phyloP scores from a whole-genome alignment of 2,888 invertebrate genomes.

The Tipula lateralis region DNA sequence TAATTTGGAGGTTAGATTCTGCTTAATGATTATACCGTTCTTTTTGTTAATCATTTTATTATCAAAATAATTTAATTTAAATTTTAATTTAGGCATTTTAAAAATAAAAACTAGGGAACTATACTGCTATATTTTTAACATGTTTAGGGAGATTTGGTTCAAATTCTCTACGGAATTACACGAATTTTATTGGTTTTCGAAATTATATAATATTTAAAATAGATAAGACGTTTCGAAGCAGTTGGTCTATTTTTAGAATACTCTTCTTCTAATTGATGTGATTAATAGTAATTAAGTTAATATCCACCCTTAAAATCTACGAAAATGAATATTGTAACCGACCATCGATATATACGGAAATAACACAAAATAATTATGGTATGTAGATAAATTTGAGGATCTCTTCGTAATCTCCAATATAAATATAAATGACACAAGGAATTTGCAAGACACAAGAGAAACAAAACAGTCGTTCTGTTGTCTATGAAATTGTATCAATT shows the following conservation, averaged over 20 bases:
- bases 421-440: not conserved
- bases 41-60: not conserved
- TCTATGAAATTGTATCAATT: not conserved
- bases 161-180: not conserved
- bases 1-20: not conserved
- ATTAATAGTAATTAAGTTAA: not conserved
- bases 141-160: not conserved
- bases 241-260: not conserved
- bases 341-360: not conserved
- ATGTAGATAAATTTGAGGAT: not conserved
- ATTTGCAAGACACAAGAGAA: not conserved
- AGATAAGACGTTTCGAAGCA: not conserved
- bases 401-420: not conserved
- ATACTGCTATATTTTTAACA: not conserved
- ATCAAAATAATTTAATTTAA: not conserved
- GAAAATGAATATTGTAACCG: not conserved
- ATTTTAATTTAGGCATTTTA: not conserved
- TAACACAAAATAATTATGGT: not conserved
- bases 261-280: not conserved
- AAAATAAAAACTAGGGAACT: not conserved
- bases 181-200: not conserved
- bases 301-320: not conserved
- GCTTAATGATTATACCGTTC: not conserved
- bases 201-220: not conserved
- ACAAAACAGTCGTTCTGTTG: not conserved